Evolutionary conservation across 2,113 vertebrate genomes (phyloP).

Genomic region (Sterna hirundo): DNA sequence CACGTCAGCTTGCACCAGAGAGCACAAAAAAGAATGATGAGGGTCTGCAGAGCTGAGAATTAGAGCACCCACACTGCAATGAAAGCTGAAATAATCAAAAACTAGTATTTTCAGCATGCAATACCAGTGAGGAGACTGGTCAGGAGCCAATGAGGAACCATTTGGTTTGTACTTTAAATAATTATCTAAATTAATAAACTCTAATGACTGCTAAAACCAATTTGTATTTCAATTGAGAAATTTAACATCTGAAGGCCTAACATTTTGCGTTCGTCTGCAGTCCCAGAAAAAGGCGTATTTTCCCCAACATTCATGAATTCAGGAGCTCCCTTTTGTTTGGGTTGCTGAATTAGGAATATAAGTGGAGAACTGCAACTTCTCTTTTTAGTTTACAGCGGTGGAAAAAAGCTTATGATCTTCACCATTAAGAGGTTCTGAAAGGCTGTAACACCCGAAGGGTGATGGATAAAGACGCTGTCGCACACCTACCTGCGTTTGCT

Average conservation of each 20-base stretch:
- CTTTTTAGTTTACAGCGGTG: neutral
- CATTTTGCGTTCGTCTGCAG: neutral
- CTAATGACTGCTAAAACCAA: neutral
- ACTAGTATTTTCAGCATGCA: neutral
- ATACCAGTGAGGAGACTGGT: neutral
- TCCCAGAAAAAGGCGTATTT: neutral
- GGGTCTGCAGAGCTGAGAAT: neutral
- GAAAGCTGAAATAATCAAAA: neutral
- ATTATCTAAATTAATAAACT: neutral
- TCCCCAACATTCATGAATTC: neutral
- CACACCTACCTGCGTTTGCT: constrained; percentile 90
- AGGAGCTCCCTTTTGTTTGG: neutral
- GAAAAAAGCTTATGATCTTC: neutral
- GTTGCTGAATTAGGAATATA: neutral
- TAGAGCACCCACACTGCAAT: neutral
- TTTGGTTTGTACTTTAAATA: neutral
- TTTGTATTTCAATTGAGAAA: neutral
- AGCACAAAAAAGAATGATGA: neutral
- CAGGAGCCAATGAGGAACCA: accelerated
- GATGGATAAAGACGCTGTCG: accelerated
- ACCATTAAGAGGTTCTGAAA: neutral
- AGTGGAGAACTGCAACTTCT: neutral
- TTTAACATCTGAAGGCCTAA: neutral
- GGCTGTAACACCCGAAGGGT: neutral
- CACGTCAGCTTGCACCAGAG: neutral